Evolutionary conservation across 2,888 invertebrate genomes (phyloP).

Genomic region (Enchytraeus crypticus): DNA sequence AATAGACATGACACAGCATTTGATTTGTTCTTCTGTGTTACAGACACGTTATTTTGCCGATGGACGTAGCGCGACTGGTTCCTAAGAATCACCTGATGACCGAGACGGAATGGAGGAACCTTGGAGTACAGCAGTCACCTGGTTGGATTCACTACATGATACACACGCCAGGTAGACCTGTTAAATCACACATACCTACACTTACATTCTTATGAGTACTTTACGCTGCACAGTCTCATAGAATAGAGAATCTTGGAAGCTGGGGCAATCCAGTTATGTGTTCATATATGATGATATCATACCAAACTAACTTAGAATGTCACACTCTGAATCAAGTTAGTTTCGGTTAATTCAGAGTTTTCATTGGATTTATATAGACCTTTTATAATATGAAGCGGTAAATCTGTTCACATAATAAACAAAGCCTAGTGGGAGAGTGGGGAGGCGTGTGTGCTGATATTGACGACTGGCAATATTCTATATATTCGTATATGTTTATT

Average conservation of each 20-base stretch:
- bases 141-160: conserved; percentile 97
- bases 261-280: not conserved
- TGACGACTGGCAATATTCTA: too few relatives aligned
- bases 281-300: too few relatives aligned
- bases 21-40: conserved; percentile 19
- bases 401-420: too few relatives aligned
- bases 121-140: conserved; percentile 90
- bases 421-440: too few relatives aligned
- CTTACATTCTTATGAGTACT: conserved; percentile 5
- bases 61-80: conserved; percentile 78
- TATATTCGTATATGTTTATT: too few relatives aligned
- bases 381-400: too few relatives aligned
- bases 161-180: conserved; percentile 64
- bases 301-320: not conserved
- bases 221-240: not conserved
- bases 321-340: too few relatives aligned
- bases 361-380: too few relatives aligned
- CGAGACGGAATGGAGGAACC: conserved; percentile 83
- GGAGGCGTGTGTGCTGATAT: too few relatives aligned
- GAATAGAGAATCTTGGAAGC: not conserved
- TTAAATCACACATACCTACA: not conserved
- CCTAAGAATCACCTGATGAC: conserved; percentile 88
- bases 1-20: too few relatives aligned
- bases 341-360: too few relatives aligned
- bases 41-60: conserved; percentile 89